Evolutionary conservation across 1,140 invertebrate species (phyloP).

Genomic region (Drosophila nebulosa): DNA sequence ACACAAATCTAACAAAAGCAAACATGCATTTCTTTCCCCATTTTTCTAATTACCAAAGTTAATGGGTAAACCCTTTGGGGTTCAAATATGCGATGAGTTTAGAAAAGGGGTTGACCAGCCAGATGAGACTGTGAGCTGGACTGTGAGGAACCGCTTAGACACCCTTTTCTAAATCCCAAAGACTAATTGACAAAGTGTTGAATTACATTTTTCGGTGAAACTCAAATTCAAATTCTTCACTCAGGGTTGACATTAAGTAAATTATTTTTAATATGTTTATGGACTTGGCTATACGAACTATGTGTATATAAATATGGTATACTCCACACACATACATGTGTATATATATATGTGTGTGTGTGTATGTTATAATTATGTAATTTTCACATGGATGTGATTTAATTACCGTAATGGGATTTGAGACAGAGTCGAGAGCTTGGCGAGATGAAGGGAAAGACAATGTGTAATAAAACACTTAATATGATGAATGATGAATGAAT

Average conservation of each 20-base stretch:
- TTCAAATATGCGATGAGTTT: conserved; percentile 37
- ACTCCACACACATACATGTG: conserved; percentile 3
- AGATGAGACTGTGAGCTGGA: not conserved
- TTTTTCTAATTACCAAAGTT: conserved; percentile 70
- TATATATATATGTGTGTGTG: conserved; percentile 23
- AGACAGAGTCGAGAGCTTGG: conserved; percentile 38
- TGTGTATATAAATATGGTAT: conserved; percentile 34
- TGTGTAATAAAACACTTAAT: conserved; percentile 79
- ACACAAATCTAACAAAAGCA: conserved; percentile 18
- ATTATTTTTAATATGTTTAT: conserved; percentile 81
- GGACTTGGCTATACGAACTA: conserved; percentile 62
- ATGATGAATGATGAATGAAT: conserved; percentile 77
- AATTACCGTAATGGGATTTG: conserved; percentile 80
- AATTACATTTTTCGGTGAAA: conserved; percentile 62
- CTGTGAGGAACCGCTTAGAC: conserved; percentile 11
- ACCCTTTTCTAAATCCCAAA: conserved; percentile 47
- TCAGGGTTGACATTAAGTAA: conserved; percentile 74
- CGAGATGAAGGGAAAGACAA: conserved; percentile 22
- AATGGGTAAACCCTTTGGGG: conserved; percentile 62
- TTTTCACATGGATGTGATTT: conserved; percentile 80
- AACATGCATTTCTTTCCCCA: conserved; percentile 7
- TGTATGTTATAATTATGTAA: conserved; percentile 74
- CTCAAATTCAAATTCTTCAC: conserved; percentile 38
- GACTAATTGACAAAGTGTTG: conserved; percentile 78
- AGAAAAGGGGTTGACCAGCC: conserved; percentile 10